A percentile compares a stretch with the other conserved stretches of the same genome.
Evolutionary conservation across 2,888 invertebrate species (phyloP).

Genomic region (Priocnemis perturbator): DNA sequence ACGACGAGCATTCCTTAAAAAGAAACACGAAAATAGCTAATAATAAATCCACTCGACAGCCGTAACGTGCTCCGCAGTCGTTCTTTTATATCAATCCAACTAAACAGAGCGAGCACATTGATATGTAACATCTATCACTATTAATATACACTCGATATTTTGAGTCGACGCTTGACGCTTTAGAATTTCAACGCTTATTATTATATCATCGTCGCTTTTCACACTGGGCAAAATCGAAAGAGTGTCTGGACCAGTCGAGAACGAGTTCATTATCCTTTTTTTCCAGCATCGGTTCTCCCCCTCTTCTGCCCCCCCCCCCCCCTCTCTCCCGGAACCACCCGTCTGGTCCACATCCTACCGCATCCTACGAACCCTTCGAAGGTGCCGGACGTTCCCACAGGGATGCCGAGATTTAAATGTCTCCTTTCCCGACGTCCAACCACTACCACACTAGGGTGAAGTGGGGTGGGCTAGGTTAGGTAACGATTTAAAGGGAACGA

Average conservation of each 20-base stretch:
- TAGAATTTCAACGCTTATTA: too few species aligned
- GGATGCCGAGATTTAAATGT: conserved; percentile 62
- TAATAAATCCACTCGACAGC: too few species aligned
- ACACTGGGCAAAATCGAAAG: neutral
- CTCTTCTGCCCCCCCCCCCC: conserved; percentile 6
- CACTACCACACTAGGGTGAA: conserved; percentile 22
- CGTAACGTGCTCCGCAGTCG: too few species aligned
- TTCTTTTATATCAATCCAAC: too few species aligned
- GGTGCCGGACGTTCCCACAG: conserved; percentile 65
- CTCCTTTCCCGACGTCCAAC: conserved; percentile 43
- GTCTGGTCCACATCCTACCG: neutral
- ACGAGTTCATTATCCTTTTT: conserved; percentile 58
- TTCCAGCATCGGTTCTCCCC: conserved; percentile 26
- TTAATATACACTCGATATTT: too few species aligned
- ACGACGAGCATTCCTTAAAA: too few species aligned
- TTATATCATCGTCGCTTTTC: too few species aligned
- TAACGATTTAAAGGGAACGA: conserved; percentile 50
- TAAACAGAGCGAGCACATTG: too few species aligned
- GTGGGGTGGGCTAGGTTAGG: conserved; percentile 50
- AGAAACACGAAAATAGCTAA: too few species aligned
- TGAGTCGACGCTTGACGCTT: too few species aligned
- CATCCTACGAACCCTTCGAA: conserved; percentile 29
- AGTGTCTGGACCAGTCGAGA: conserved; percentile 47
- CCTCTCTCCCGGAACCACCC: conserved; percentile 11
- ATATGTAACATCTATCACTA: too few species aligned